Base-by-base conservation (phyloP, 2,797 vertebrate genomes). In the Orientallactaga sibirica region DNA sequence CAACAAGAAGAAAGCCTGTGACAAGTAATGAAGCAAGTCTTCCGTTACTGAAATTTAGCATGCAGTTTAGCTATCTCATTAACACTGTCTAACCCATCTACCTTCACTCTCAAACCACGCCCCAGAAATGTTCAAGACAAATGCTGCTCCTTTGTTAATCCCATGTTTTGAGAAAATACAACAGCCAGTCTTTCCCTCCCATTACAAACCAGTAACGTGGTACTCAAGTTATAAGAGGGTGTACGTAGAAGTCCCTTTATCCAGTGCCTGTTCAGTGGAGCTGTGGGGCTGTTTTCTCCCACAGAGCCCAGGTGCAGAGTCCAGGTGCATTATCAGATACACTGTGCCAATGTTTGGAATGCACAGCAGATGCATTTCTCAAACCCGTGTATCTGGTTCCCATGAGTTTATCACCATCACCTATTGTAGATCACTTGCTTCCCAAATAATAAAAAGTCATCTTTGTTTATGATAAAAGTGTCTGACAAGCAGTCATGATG, bases 91-190 rank as follows among this genome's bases (percentile, higher is more conserved):
- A 70, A 70, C 0, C 61, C 77, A 11, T 77, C 48, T 74, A 52
- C 33, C 20, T 88, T 20, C 10, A 25, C 20, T 94, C n/a, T 37
- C 74, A 90, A 73, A 58, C 48, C 43, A 68, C 24, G 27, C 0
- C 2, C 33, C 12, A 67, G 25, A 1, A 52, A 62, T 70, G 87
- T 15, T 48, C 75, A 62, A 73, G 64, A 58, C 20, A 9, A 71
- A 94, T 41, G 9, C 27, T 77, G 48, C 2, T 81, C 22, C 66
- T 86, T 76, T n/a, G 1, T 7, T 74, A 81, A 90, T 74, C 87
- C 12, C 52, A 22, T 75, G n/a, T 82, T 91, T 94, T 89, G 91
- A 91, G 67, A 88, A 81, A 77, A 77, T 37, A 41, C 37, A 33
- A 68, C 29, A 52, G 20, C 24, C 33, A 75, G 74, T 78, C 79